Conservation (phyloP, 2,113 vertebrate genomes). For the Noturus placidus region DNA sequence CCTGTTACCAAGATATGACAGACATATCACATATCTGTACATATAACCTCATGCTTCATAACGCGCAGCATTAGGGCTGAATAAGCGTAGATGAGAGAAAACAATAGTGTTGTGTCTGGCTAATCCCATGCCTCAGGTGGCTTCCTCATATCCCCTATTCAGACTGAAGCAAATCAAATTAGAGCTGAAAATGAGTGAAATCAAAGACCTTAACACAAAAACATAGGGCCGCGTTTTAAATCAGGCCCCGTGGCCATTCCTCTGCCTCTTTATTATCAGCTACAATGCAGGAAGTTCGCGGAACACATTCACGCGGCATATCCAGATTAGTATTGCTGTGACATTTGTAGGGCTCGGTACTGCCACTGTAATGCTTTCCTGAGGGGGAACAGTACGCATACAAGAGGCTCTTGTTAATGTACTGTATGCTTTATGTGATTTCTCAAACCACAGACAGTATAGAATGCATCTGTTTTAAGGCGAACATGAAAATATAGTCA, state of each 20-base stretch:
- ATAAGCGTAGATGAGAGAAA: constrained; percentile 68
- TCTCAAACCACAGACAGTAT: constrained; percentile 17
- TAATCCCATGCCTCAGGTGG: constrained; percentile 68
- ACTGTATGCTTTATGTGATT: constrained; percentile 64
- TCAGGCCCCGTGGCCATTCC: constrained; percentile 73
- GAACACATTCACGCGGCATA: constrained; percentile 52
- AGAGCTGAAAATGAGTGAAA: constrained; percentile 78
- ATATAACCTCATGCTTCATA: constrained; percentile 43
- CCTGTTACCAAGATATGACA: constrained; percentile 40
- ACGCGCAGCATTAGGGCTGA: constrained; percentile 38
- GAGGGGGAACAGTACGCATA: constrained; percentile 63
- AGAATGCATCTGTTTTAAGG: neutral
- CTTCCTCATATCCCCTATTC: constrained; percentile 69
- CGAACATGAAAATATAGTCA: neutral
- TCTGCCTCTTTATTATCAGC: constrained; percentile 72
- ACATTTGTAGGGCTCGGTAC: constrained; percentile 74
- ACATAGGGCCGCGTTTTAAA: constrained; percentile 68
- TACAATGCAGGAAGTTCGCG: constrained; percentile 58
- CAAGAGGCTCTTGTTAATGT: constrained; percentile 68
- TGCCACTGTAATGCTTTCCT: constrained; percentile 72
- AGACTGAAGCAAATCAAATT: constrained; percentile 76
- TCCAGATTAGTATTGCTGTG: constrained; percentile 74
- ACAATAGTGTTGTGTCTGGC: constrained; percentile 72
- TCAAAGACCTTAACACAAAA: constrained; percentile 74
- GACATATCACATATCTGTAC: constrained; percentile 35